Percentiles rank a stretch among this genome's conserved stretches.
phyloP scores from a whole-genome alignment of 2,888 invertebrate genomes.

The Cecidostiba fungosa region DNA sequence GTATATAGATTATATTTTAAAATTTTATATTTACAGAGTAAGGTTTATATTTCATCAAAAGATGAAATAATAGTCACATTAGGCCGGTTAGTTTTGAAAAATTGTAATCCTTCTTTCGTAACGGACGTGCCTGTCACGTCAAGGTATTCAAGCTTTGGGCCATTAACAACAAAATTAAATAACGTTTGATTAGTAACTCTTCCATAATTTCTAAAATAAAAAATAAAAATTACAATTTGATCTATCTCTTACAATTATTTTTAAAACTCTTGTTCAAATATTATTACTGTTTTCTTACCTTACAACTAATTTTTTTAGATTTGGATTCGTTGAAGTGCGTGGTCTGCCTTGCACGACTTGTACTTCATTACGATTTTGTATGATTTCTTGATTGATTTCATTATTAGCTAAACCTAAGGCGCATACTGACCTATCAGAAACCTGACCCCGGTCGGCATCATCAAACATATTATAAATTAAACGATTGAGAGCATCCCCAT shows the following conservation, averaged over 20 bases:
- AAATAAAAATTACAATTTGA: constrained; percentile 34
- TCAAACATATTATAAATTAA: constrained; percentile 58
- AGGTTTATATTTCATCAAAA: constrained; percentile 70
- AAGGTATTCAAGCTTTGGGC: constrained; percentile 82
- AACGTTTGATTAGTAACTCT: constrained; percentile 85
- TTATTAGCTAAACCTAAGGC: constrained; percentile 73
- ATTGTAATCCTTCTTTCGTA: constrained; percentile 83
- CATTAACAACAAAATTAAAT: constrained; percentile 83
- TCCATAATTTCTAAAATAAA: constrained; percentile 82
- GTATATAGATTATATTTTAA: constrained; percentile 36
- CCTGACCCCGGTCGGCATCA: constrained; percentile 67
- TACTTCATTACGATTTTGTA: constrained; percentile 70
- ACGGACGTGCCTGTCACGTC: constrained; percentile 87
- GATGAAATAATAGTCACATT: constrained; percentile 79
- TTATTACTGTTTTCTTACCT: constrained; percentile 69
- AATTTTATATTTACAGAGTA: constrained; percentile 48
- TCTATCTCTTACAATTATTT: neutral
- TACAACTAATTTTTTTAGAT: constrained; percentile 76
- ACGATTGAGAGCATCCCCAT: constrained; percentile 47
- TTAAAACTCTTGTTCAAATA: neutral
- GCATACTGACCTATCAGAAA: constrained; percentile 76
- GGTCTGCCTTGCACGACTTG: constrained; percentile 71
- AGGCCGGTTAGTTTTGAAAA: constrained; percentile 83
- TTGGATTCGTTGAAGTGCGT: constrained; percentile 74
- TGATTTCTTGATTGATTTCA: constrained; percentile 69